Base-by-base conservation (phyloP, 2,797 vertebrate species). In the Leptodactylus fallax region DNA sequence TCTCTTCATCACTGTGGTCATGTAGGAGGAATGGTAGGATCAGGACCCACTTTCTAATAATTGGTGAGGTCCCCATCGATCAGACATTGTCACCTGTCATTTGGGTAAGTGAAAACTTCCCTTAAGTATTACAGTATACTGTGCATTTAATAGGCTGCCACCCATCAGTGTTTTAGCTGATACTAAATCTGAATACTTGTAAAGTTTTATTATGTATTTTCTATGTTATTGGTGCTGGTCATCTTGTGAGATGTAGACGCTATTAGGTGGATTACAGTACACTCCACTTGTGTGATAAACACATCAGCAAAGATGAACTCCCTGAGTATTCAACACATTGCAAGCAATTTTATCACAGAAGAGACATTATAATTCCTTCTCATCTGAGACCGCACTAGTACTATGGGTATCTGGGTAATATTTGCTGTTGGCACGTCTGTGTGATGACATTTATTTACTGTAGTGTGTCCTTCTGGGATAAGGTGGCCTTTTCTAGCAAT, bases 221-320 rank as follows among this genome's bases (percentile, higher is more conserved):
- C 36, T 36, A 36, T 36, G 36, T 36, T 36, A 36, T 36, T 36
- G 21, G 12, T 19, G 58, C 58, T 60, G 58, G 58, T 60, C 58
- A 60, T 27, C 27, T 2, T 69, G 23, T 69, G 71, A 19, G 7
- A 2, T 21, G 27, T 23, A 7, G 71, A 74, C 8, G 51, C 12
- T 16, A 16, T 58, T 16, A 53, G 51, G 7, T 12, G 12, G 51
- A 53, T 53, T 53, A 53, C 56, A 53, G 36, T 49, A 25, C 51
- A 49, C 61, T 84, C n/a, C 82, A 60, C 53, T 61, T 76, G 55
- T 84, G 55, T 11, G 51, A 60, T 12, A 58, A 51, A 72, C 21
- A 47, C 82, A 10, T 76, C 13, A 13, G 47, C 23, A 55, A 21
- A 55, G 36, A 84, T 60, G 23, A 60, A 61, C 55, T 84, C 53